phyloP scores from a whole-genome alignment of 2,888 invertebrate species.

The Himalopsyche tibetana region DNA sequence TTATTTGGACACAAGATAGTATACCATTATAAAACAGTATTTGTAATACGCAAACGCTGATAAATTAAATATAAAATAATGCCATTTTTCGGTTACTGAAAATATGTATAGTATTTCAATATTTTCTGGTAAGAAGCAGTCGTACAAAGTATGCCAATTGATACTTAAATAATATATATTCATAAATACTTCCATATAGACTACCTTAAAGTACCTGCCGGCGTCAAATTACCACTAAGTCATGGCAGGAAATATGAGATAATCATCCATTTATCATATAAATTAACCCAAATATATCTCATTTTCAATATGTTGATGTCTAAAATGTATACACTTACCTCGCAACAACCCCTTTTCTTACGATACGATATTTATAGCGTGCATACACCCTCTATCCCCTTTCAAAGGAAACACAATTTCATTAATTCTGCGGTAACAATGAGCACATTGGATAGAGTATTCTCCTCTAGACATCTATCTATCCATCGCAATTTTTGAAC shows the following conservation, averaged over 20 bases:
- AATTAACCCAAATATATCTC: slow-evolving; percentile 26
- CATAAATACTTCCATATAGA: too few relatives aligned
- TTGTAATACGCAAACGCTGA: too few relatives aligned
- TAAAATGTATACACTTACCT: slow-evolving; percentile 11
- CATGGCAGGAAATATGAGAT: neutral
- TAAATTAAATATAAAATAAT: too few relatives aligned
- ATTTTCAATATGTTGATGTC: slow-evolving; percentile 2
- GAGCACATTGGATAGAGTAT: slow-evolving; percentile 47
- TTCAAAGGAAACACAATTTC: slow-evolving; percentile 53
- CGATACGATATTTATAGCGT: slow-evolving; percentile 13
- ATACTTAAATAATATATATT: too few relatives aligned
- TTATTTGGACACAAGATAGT: too few relatives aligned
- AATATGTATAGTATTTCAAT: too few relatives aligned
- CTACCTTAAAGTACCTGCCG: too few relatives aligned
- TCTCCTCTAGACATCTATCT: slow-evolving; percentile 49
- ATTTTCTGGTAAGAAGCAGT: too few relatives aligned
- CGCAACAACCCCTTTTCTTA: neutral
- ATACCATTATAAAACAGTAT: too few relatives aligned
- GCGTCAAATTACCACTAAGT: too few relatives aligned
- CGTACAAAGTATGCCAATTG: too few relatives aligned
- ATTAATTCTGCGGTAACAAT: slow-evolving; percentile 59
- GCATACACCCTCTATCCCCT: slow-evolving; percentile 3
- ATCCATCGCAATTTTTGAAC: slow-evolving; percentile 25
- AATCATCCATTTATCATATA: neutral
- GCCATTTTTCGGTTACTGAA: too few relatives aligned